Conservation (phyloP, 2,797 vertebrate species). For the Merluccius polli region DNA sequence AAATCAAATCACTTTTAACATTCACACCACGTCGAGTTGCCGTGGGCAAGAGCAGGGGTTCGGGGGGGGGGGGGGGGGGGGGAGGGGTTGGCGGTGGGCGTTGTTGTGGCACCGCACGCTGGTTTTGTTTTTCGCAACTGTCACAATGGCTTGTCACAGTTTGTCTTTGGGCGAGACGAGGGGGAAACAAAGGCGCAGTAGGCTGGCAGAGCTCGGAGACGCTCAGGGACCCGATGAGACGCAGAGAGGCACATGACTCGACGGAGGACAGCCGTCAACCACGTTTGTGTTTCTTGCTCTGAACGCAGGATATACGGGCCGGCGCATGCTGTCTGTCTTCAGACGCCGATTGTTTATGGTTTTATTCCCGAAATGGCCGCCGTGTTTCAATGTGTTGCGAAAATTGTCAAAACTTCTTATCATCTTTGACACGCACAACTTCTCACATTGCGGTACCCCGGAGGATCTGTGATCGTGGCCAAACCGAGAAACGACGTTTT, state of each 20-base stretch:
- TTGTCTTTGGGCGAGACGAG: neutral
- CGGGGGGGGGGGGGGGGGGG: no score
- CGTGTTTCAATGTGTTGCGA: no score
- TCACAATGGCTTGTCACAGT: slow-evolving; percentile 26
- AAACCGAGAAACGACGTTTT: no score
- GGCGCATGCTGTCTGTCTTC: no score
- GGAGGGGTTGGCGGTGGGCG: neutral
- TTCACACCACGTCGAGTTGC: neutral
- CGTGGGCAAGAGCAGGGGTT: neutral
- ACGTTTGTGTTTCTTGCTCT: no score
- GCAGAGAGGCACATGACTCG: neutral
- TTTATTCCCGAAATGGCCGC: no score
- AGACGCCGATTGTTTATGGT: no score
- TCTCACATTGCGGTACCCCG: no score
- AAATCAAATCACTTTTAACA: neutral
- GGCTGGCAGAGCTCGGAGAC: neutral
- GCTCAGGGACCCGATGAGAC: neutral
- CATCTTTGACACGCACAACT: no score
- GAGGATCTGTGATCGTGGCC: no score
- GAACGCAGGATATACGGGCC: neutral
- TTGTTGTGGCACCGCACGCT: neutral
- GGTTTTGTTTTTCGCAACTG: slow-evolving; percentile 27
- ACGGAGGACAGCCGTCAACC: neutral
- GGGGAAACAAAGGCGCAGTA: neutral
- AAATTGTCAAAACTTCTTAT: no score